These are phyloP conservation scores for Lymantria monacha DNA, from an alignment of 2,888 invertebrate species.

Conservation along the genomic window DNA sequence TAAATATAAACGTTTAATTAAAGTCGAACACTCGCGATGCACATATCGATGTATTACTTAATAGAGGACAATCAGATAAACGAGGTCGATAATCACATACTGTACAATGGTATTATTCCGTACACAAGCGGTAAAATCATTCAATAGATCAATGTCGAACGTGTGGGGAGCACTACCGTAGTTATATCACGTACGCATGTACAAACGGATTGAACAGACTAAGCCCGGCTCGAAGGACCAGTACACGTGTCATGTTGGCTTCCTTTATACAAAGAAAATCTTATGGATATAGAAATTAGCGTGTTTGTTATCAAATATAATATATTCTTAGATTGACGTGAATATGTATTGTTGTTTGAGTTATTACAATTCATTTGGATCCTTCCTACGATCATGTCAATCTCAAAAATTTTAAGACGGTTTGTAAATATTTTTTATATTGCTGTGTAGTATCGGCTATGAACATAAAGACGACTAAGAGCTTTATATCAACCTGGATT, in stretches of 20 bases:
- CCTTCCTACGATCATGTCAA: no score
- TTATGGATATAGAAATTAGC: constrained; percentile 30
- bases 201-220: constrained; percentile 19
- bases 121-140: constrained; percentile 54
- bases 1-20: no score
- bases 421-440: no score
- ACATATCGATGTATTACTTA: no score
- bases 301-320: constrained; percentile 5
- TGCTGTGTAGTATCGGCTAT: no score
- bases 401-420: no score
- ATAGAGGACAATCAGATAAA: constrained; percentile 13
- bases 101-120: constrained; percentile 31
- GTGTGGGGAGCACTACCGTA: constrained; percentile 33
- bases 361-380: no score
- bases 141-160: constrained; percentile 52
- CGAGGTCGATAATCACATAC: constrained; percentile 20
- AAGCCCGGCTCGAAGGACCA: constrained; percentile 27
- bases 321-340: no score
- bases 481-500: no score
- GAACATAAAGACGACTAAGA: no score
- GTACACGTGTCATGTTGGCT: constrained; percentile 40
- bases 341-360: no score
- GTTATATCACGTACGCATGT: constrained; percentile 45
- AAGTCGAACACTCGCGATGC: no score
- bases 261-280: constrained; percentile 39